A percentile compares a stretch with the other conserved stretches of the same genome.
Evolutionary conservation across 2,113 vertebrate species (phyloP).

Genomic region (Periophthalmus modestus): DNA sequence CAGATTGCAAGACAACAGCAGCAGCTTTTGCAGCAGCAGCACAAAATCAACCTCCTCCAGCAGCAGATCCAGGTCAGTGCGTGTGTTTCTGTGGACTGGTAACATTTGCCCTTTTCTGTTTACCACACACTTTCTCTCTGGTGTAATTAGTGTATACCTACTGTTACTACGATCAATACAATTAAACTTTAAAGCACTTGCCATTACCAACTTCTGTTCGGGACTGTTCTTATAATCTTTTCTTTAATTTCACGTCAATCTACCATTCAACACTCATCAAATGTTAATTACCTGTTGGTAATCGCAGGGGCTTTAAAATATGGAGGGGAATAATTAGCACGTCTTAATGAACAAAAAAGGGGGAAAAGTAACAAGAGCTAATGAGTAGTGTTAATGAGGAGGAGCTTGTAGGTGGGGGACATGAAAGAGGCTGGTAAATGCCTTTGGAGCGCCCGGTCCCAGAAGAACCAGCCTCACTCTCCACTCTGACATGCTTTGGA

Average conservation of each 20-base stretch:
- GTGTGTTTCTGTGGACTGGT: conserved; percentile 43
- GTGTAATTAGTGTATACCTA: conserved; percentile 32
- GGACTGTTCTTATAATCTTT: conserved; percentile 11
- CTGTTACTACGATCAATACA: conserved; percentile 40
- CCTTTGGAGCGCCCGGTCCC: too few species aligned
- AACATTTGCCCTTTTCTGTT: conserved; percentile 25
- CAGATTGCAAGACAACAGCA: conserved; percentile 99
- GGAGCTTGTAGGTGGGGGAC: conserved; percentile 65
- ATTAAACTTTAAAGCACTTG: conserved; percentile 46
- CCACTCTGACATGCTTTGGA: conserved; percentile 24
- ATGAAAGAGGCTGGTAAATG: conserved; percentile 74
- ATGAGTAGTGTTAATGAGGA: conserved; percentile 68
- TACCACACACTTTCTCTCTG: conserved; percentile 26
- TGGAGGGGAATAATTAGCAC: conserved; percentile 79
- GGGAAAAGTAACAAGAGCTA: conserved; percentile 66
- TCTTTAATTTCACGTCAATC: conserved; percentile 45
- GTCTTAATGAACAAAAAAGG: conserved; percentile 76
- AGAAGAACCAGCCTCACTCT: conserved; percentile 38
- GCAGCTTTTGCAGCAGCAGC: conserved; percentile 99
- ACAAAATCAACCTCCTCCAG: conserved; percentile 99
- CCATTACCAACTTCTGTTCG: conserved; percentile 19
- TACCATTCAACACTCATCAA: conserved; percentile 65
- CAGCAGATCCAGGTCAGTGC: conserved; percentile 99
- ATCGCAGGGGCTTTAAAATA: conserved; percentile 68
- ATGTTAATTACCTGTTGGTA: conserved; percentile 73